phyloP scores from a whole-genome alignment of 2,888 invertebrate species.

The Notocelia uddmanniana region DNA sequence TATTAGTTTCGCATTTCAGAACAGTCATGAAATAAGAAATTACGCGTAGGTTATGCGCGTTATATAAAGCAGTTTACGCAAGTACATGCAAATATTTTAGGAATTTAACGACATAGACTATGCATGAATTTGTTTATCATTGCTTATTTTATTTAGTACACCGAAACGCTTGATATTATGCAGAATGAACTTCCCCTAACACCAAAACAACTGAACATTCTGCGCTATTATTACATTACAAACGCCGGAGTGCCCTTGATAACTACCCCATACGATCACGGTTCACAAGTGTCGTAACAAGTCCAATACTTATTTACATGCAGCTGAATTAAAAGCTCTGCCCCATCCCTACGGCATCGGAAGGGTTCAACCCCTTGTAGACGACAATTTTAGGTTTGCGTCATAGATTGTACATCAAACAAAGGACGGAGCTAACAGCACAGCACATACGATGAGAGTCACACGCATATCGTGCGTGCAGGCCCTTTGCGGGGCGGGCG shows the following conservation, averaged over 20 bases:
- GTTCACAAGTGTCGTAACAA: conserved; percentile 82
- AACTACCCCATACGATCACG: conserved; percentile 76
- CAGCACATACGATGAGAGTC: conserved; percentile 63
- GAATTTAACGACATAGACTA: conserved; percentile 24
- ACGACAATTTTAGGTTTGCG: conserved; percentile 69
- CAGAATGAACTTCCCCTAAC: conserved; percentile 65
- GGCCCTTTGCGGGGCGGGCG: conserved; percentile 53
- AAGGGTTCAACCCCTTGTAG: conserved; percentile 84
- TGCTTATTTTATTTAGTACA: conserved; percentile 47
- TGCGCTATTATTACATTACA: conserved; percentile 81
- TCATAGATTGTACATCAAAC: conserved; percentile 68
- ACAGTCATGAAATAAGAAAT: conserved; percentile 47
- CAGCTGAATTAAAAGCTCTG: conserved; percentile 78
- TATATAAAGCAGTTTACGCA: conserved; percentile 5
- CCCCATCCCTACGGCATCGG: conserved; percentile 76
- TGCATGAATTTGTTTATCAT: conserved; percentile 41
- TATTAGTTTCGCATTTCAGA: conserved; percentile 46
- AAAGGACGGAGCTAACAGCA: conserved; percentile 66
- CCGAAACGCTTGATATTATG: conserved; percentile 56
- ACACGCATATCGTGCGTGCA: conserved; percentile 62
- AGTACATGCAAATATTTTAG: conserved; percentile 12
- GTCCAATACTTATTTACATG: conserved; percentile 84
- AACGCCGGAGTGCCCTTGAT: conserved; percentile 79
- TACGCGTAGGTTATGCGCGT: conserved; percentile 36
- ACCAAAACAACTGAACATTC: conserved; percentile 70